Base-by-base conservation (phyloP, 2,888 invertebrate genomes). In the Andricus curvator region DNA sequence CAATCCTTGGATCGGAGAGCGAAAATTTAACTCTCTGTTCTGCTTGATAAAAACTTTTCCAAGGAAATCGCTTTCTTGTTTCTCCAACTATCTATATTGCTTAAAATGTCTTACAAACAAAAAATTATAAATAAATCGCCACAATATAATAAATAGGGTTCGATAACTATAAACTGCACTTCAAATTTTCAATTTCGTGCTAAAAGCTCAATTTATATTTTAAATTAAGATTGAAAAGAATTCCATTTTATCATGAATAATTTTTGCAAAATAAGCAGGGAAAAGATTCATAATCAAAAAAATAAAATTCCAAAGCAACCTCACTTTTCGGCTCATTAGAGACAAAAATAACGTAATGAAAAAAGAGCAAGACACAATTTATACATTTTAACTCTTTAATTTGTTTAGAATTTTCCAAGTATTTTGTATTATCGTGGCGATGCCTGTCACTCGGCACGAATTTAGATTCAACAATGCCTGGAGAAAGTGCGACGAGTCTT, bases 401-500 rank as follows among this genome's bases (percentile, higher is more conserved):
- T 56, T 22, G n/a, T 11, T 56, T 22, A n/a, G n/a, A 56, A 22
- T n/a, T 56, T 56, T n/a, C 1, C 3, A 1, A n/a, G 56, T 64
- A 17, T 17, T 29, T 64, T 64, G 25, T 29, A 64, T 25, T 62
- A 4, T 22, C 22, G 6, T 22, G n/a, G 11, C 20, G n/a, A 56
- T 29, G 6, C 9, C 25, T 25, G 25, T 20, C 51, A 29, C 48
- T 56, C n/a, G 33, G 33, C n/a, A 33, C 4, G 48, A 29, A 70
- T 25, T 70, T 29, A 22, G 25, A 51, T 51, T 48, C 29, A 51
- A 74, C 74, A 74, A 74, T 74, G n/a, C 33, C 51, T 51, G 85
- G 89, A 90, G 91, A 91, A 91, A 91, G 91, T 91, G 89, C 89
- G 84, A 86, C 82, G 85, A 83, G 80, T 82, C 84, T 90, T 91